Evolutionary conservation across 2,797 vertebrate species (phyloP), one percentile per base, ranked within the genome.

Genomic region (Xerus rutilus): DNA sequence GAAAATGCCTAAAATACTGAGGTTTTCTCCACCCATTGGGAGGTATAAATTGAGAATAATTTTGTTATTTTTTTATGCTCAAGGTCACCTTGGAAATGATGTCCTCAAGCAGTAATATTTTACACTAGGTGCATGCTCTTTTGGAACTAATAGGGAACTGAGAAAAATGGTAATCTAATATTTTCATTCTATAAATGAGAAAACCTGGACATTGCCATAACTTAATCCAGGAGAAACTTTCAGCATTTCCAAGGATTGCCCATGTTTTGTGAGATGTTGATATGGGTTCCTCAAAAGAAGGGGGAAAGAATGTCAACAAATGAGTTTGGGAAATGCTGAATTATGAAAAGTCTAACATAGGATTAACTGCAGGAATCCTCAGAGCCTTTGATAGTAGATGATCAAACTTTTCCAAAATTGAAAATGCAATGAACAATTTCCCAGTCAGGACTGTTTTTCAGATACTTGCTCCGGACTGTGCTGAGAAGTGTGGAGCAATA

Each of bases 261-360:
- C 23, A 95, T 30, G 21, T 89, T 82, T 90, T 77, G 43, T 77
- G 25, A 82, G 35, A 52, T 32, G 20, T 32, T 72, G 76, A 43
- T 74, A 86, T 74, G 64, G 89, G 54, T 84, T 86, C 94, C 30
- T 69, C 25, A 83, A 69, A 77, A 94, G 35, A 17, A 69, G 15
- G 43, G 30, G 7, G 20, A 90, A 89, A n/a, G 3, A 30, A 74
- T 83, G n/a, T 11, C 23, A 45, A 65, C 4, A 47, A 39, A 69
- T 47, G 69, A 49, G 21, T 79, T 77, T 90, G 18, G n/a, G 39
- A 93, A 93, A 81, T 25, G 11, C 12, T 32, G 59, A 57, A 39
- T 64, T 69, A 84, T 74, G 32, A 13, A n/a, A 92, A 52, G 28
- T 32, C n/a, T 25, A 88, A n/a, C 57, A 81, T 21, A 73, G 28